Base-by-base conservation (phyloP, 2,797 vertebrate species). In the Bucorvus abyssinicus region DNA sequence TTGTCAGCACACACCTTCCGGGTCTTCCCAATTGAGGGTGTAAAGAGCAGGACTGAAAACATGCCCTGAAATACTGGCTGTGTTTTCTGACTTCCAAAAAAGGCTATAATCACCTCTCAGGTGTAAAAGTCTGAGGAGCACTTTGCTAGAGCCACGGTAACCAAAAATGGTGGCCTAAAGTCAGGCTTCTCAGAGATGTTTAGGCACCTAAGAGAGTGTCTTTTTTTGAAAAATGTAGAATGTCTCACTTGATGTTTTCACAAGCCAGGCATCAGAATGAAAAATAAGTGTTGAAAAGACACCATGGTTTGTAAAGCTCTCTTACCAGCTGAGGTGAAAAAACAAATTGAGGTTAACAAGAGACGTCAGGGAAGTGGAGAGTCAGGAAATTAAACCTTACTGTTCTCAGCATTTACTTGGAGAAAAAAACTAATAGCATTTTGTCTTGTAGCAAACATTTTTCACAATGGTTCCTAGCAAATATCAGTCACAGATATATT, bases 271-370 rank as follows among this genome's bases (percentile, higher is more conserved):
- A 81, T 40, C 63, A 93, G 44, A 84, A 94, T 79, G 55, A 87
- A 94, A 95, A 92, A 56, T 59, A 76, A 52, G 18, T 50, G 55
- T 90, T 60, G 81, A 93, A 95, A 84, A 79, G 61, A 70, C 81
- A 77, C 21, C 1, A 0, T 45, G 14, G 19, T 93, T 93, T 90
- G n/a, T 86, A 82, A 89, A 84, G 36, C 52, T 89, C 26, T 87
- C 26, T 92, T 89, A 60, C 30, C 79, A 70, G 60, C 29, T 49
- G 67, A 74, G 78, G 92, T 90, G 86, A 95, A 89, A 90, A 95
- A 95, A 92, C 84, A 95, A 95, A 94, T 94, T 89, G 92, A 95
- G 86, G 92, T 95, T 95, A 95, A 96, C 70, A 73, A 89, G 67
- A 90, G 47, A 89, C 69, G 52, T 44, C 81, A 67, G 63, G 50